These are phyloP conservation scores for Ammospiza nelsoni DNA, from an alignment of 2,113 vertebrate genomes.

Conservation along the genomic window DNA sequence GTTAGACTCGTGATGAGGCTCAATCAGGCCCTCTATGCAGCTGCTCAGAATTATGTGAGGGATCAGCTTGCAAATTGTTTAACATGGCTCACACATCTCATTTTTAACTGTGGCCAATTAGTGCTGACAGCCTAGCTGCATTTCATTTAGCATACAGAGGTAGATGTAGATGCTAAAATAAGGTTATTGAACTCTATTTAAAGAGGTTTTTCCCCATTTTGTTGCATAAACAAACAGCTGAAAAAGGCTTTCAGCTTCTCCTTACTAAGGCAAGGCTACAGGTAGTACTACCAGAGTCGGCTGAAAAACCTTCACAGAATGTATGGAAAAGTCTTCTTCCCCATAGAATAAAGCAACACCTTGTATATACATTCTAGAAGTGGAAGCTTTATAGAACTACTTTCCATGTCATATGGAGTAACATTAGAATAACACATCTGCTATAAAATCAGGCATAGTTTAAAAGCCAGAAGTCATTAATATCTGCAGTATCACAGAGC, in stretches of 20 bases:
- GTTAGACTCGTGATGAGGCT: not conserved
- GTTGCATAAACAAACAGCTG: not conserved
- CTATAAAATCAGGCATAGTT: not conserved
- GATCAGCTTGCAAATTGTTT: conserved; percentile 30
- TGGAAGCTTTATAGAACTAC: not conserved
- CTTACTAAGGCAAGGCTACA: not conserved
- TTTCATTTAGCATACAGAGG: not conserved
- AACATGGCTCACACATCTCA: not conserved
- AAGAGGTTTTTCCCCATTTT: not conserved
- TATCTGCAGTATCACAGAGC: not conserved
- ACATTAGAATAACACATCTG: not conserved
- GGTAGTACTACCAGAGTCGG: not conserved
- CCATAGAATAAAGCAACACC: not conserved
- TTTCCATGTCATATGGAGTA: not conserved
- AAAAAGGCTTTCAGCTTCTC: not conserved
- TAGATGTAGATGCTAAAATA: not conserved
- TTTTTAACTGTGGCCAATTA: conserved; percentile 27
- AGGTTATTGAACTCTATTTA: not conserved
- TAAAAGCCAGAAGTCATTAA: not conserved
- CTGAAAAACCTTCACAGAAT: not conserved
- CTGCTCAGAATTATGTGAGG: not conserved
- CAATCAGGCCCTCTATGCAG: not conserved
- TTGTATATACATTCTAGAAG: not conserved
- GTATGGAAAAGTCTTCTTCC: not conserved
- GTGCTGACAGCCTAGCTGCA: not conserved